phyloP scores from a whole-genome alignment of 2,113 vertebrate species.

The Mus pahari region DNA sequence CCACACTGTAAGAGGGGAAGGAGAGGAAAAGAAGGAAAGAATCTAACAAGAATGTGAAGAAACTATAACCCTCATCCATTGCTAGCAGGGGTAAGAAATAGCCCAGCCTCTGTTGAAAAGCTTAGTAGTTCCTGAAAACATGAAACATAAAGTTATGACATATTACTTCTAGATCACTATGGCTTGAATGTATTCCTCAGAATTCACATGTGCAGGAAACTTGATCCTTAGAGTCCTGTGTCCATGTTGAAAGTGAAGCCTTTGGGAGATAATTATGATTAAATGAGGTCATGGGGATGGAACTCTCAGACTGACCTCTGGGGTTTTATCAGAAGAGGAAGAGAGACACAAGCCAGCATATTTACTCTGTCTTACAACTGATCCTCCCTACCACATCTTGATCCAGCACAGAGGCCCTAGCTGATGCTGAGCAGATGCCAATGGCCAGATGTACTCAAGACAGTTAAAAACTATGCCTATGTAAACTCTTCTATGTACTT shows the following conservation, averaged over 20 bases:
- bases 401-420: background rate
- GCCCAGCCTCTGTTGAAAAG: background rate
- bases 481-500: background rate
- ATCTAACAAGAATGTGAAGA: background rate
- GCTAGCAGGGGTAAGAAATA: background rate
- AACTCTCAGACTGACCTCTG: background rate
- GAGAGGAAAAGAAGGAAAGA: background rate
- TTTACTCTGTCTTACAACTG: background rate
- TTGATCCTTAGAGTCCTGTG: background rate
- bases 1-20: no score
- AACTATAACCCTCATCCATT: background rate
- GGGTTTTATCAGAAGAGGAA: background rate
- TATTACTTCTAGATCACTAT: background rate
- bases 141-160: background rate
- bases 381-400: no score
- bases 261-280: background rate
- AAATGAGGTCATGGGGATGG: background rate
- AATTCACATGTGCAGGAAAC: background rate
- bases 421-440: background rate
- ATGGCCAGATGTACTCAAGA: background rate
- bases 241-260: background rate
- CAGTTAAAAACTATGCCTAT: background rate
- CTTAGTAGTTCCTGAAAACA: background rate
- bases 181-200: background rate
- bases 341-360: background rate